Evolutionary conservation across 1,140 invertebrate species (phyloP).

Genomic region (Drosophila serrata): DNA sequence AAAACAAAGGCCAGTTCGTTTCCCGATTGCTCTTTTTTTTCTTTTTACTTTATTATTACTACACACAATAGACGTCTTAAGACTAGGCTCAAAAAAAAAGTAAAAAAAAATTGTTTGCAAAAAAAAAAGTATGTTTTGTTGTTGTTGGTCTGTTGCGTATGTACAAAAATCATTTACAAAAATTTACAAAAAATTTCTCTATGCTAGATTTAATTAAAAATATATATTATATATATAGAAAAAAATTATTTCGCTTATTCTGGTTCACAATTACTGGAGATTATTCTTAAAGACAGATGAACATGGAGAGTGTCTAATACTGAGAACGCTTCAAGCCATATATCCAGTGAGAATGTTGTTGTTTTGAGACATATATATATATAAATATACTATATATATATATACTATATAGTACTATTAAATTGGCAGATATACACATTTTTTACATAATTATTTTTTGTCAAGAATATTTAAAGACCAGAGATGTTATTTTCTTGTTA

Average conservation of each 20-base stretch:
- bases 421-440: slow-evolving; percentile 15
- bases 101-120: slow-evolving; percentile 31
- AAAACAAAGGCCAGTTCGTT: slow-evolving; percentile 48
- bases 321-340: slow-evolving; percentile 17
- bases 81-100: slow-evolving; percentile 75
- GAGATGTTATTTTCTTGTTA: neutral
- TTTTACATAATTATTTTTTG: neutral
- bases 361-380: neutral
- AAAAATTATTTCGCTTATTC: slow-evolving; percentile 13
- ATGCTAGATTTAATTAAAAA: slow-evolving; percentile 47
- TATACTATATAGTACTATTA: neutral
- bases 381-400: too few species aligned
- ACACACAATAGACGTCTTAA: slow-evolving; percentile 78
- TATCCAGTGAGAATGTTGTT: slow-evolving; percentile 3
- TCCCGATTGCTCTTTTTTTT: slow-evolving; percentile 55
- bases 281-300: slow-evolving; percentile 21
- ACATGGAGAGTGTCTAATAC: slow-evolving; percentile 37
- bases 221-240: slow-evolving; percentile 11
- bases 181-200: slow-evolving; percentile 69
- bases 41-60: slow-evolving; percentile 64
- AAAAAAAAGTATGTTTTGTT: slow-evolving; percentile 26
- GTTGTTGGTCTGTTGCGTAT: slow-evolving; percentile 52
- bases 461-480: neutral
- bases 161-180: slow-evolving; percentile 80
- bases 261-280: slow-evolving; percentile 30